Conservation (phyloP, 2,888 invertebrate genomes). For the Latheticus oryzae region DNA sequence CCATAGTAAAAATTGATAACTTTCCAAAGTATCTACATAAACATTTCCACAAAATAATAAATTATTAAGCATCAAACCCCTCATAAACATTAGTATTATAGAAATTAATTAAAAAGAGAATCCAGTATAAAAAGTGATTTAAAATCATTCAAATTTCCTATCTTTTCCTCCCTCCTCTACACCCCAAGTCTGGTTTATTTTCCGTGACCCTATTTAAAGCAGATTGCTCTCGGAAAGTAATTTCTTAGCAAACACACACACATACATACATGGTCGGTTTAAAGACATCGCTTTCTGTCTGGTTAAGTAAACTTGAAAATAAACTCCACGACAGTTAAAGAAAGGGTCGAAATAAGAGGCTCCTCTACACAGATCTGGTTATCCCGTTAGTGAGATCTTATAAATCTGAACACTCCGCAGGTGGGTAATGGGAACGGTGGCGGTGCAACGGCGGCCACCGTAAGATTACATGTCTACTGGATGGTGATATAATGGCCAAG, state of each 20-base stretch:
- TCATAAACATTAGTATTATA: too few species aligned
- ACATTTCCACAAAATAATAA: too few species aligned
- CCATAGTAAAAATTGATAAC: too few species aligned
- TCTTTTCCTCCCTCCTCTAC: too few species aligned
- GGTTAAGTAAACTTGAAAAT: constrained; percentile 39
- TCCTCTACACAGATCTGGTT: constrained; percentile 47
- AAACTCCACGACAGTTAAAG: constrained; percentile 39
- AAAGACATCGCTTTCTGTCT: constrained; percentile 24
- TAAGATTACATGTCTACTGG: constrained; percentile 64
- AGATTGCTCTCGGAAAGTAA: constrained; percentile 39
- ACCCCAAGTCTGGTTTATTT: too few species aligned
- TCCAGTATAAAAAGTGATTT: too few species aligned
- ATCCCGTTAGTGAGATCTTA: constrained; percentile 56
- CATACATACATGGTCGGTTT: constrained; percentile 15
- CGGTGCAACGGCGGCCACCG: constrained; percentile 54
- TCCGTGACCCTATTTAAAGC: constrained; percentile 34
- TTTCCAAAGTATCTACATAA: too few species aligned
- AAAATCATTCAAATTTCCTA: too few species aligned
- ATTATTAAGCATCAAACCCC: too few species aligned
- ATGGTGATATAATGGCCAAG: constrained; percentile 63
- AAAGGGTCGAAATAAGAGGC: constrained; percentile 9
- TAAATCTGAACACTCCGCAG: constrained; percentile 60
- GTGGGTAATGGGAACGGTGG: constrained; percentile 54
- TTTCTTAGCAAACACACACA: constrained; percentile 37
- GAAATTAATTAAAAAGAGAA: too few species aligned